Evolutionary conservation across 2,888 invertebrate species (phyloP).

Genomic region (Sphinx pinastri): DNA sequence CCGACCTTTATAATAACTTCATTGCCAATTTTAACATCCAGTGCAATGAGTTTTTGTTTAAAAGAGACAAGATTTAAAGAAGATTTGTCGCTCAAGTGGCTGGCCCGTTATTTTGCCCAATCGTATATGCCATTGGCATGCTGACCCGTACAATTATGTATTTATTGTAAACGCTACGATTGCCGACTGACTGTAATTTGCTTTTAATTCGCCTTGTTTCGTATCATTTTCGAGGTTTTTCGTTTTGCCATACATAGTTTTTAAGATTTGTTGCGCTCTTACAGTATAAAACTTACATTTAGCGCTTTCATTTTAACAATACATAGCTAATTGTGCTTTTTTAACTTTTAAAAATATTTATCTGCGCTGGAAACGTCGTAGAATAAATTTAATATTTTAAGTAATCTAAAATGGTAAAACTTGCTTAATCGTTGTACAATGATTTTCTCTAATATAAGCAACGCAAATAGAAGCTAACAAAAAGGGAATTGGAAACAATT

Average conservation of each 20-base stretch:
- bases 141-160: conserved; percentile 83
- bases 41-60: conserved; percentile 10
- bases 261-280: conserved; percentile 62
- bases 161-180: conserved; percentile 84
- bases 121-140: conserved; percentile 78
- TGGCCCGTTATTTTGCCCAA: conserved; percentile 72
- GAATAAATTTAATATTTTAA: too few species aligned
- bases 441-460: too few species aligned
- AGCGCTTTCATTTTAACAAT: neutral
- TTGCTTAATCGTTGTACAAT: too few species aligned
- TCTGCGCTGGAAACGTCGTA: too few species aligned
- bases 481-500: too few species aligned
- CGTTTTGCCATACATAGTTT: conserved; percentile 64
- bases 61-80: conserved; percentile 13
- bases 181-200: conserved; percentile 81
- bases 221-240: conserved; percentile 81
- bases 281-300: conserved; percentile 10
- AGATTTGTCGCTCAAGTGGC: conserved; percentile 20
- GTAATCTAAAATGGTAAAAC: too few species aligned
- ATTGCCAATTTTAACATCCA: neutral
- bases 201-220: conserved; percentile 82
- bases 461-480: too few species aligned
- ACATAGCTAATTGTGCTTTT: neutral
- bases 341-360: too few species aligned
- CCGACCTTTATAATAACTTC: too few species aligned